phyloP scores from a whole-genome alignment of 2,113 vertebrate species.

The Antigone vipio region DNA sequence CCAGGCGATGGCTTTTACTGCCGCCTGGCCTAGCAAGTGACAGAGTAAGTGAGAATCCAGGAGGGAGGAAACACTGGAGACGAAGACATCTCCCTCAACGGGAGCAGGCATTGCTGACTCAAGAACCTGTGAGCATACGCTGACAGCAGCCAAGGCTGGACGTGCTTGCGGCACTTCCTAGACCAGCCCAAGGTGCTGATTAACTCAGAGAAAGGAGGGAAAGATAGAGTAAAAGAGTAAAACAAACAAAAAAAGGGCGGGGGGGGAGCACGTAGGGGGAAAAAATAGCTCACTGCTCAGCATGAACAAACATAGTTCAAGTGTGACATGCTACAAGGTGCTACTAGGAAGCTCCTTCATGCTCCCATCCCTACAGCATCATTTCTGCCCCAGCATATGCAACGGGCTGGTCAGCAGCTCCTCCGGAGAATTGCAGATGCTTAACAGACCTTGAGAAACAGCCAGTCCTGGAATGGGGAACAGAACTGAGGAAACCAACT shows the following conservation, averaged over 20 bases:
- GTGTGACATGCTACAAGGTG: background rate
- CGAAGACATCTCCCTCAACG: background rate
- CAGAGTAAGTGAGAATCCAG: background rate
- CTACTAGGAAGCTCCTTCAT: background rate
- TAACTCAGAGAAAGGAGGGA: background rate
- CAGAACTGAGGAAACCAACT: background rate
- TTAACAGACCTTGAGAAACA: background rate
- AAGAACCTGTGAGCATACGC: background rate
- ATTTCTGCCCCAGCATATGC: background rate
- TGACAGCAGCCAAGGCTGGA: background rate
- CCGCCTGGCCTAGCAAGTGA: background rate
- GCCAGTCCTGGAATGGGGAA: background rate
- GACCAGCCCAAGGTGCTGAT: background rate
- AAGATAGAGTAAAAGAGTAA: background rate
- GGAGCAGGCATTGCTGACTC: background rate
- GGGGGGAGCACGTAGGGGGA: fast-evolving
- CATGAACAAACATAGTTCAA: fast-evolving
- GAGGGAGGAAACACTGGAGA: background rate
- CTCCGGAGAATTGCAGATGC: background rate
- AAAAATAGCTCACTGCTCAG: background rate
- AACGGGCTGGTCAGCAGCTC: background rate
- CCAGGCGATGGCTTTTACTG: background rate
- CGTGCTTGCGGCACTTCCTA: background rate
- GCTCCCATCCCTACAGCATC: background rate
- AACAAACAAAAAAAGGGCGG: background rate